Evolutionary conservation across 2,888 invertebrate species (phyloP), one percentile per base, ranked within the genome.

Genomic region (Chironomus tentans): DNA sequence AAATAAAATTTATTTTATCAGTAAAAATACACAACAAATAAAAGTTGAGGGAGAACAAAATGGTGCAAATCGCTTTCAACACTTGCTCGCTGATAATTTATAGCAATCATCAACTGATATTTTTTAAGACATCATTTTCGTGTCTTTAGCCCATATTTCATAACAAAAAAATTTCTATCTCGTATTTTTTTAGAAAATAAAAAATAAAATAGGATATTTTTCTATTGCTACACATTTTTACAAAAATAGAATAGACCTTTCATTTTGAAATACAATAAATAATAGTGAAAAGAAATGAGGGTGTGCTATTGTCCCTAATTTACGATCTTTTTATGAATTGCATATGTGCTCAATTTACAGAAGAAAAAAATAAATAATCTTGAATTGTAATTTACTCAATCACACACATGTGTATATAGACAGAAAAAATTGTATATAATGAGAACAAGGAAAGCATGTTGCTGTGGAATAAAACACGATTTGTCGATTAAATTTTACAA

Each of bases 271-370:
- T 4, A 38, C 38, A 38, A 38, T 38, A 38, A 38, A 38, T 38
- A 38, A 38, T 38, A 38, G 38, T 38, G 38, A 38, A 10, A 68
- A 47, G 18, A 65, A 65, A 21, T 28, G 71, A 56, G 71, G 71
- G 71, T 71, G 71, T 71, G 56, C 24, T 13, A 47, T 70, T 70
- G 47, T 24, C 71, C 48, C 70, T 47, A 70, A 70, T 70, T 70
- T 70, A 70, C 21, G 70, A 70, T 47, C 56, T n/a, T 71, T 71
- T 56, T 71, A 50, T 71, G 24, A 71, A 71, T 56, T 71, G 71
- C 50, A 71, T 71, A 22, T 56, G 71, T 28, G 50, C 56, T 56
- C 56, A 56, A 15, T 56, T 56, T 56, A 56, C 15, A 56, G 15
- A 56, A 56, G 21, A 22, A 24, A 65, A 22, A 13, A 65, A 38